Conservation (phyloP, 2,797 vertebrate genomes). For the Notolabrus celidotus region DNA sequence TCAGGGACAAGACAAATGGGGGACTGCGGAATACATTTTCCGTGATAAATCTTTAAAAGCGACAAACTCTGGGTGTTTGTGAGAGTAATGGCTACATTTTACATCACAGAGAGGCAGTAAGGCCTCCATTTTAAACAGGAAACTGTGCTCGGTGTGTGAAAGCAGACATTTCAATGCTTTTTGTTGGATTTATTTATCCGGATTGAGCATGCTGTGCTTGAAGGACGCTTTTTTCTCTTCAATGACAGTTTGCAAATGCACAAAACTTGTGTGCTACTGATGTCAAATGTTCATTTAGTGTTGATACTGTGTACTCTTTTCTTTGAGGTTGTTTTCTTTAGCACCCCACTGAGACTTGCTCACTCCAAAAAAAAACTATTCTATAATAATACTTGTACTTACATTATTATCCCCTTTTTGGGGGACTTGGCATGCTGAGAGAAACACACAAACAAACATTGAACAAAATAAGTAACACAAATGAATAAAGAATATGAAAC, state of each 20-base stretch:
- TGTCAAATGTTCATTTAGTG: background rate
- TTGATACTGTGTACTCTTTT: too few species aligned
- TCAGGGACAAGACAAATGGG: conserved; percentile 51
- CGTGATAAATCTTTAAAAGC: conserved; percentile 49
- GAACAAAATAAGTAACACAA: too few species aligned
- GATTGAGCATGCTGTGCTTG: background rate
- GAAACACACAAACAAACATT: too few species aligned
- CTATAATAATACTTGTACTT: too few species aligned
- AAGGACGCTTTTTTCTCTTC: background rate
- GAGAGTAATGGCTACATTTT: conserved; percentile 40
- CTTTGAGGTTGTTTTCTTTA: too few species aligned
- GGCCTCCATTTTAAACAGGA: conserved; percentile 30
- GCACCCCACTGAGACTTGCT: too few species aligned
- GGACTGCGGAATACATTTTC: conserved; percentile 32
- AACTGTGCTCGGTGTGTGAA: conserved; percentile 8
- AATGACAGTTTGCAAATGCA: background rate
- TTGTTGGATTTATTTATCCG: conserved; percentile 12
- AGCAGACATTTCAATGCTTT: conserved; percentile 4
- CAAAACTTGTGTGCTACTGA: background rate
- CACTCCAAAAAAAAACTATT: too few species aligned
- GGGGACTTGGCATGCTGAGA: too few species aligned
- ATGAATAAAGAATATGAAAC: too few species aligned
- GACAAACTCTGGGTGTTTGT: conserved; percentile 18
- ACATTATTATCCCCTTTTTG: too few species aligned
- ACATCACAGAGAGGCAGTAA: conserved; percentile 22